These are phyloP conservation scores for Elgaria multicarinata DNA, from an alignment of 2,113 vertebrate species.

Conservation along the genomic window DNA sequence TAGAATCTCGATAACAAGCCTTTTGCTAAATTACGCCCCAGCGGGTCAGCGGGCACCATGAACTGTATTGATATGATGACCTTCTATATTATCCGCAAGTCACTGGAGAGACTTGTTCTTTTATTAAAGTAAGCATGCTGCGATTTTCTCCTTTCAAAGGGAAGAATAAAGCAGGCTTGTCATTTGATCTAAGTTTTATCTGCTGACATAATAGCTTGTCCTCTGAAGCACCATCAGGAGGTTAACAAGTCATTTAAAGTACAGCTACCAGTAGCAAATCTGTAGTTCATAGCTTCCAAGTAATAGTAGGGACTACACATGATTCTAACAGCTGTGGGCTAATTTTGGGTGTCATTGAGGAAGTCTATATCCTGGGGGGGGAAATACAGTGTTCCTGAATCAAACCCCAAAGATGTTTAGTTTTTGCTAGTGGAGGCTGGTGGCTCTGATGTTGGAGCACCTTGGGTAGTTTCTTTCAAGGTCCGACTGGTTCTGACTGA, in stretches of 20 bases:
- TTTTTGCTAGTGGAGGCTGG: too few species aligned
- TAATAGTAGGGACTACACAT: background rate
- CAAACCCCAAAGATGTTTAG: slow-evolving; percentile 38
- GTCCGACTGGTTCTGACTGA: too few species aligned
- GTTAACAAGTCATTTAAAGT: slow-evolving; percentile 67
- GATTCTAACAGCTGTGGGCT: slow-evolving; percentile 39
- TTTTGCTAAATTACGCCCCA: slow-evolving; percentile 51
- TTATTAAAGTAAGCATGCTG: slow-evolving; percentile 43
- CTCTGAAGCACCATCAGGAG: slow-evolving; percentile 41
- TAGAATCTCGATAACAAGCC: slow-evolving; percentile 28
- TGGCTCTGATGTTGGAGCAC: too few species aligned
- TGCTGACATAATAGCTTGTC: slow-evolving; percentile 22
- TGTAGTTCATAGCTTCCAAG: slow-evolving; percentile 17
- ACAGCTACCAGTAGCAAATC: slow-evolving; percentile 30
- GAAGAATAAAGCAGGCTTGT: slow-evolving; percentile 43
- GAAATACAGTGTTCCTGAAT: slow-evolving; percentile 14
- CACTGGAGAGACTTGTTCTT: slow-evolving; percentile 40
- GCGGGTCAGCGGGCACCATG: slow-evolving; percentile 31
- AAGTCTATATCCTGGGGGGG: slow-evolving; percentile 32
- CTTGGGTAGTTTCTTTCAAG: too few species aligned
- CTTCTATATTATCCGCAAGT: slow-evolving; percentile 36
- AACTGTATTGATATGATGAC: slow-evolving; percentile 42
- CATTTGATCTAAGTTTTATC: slow-evolving; percentile 57
- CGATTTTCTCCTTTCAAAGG: slow-evolving; percentile 47
- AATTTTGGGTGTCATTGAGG: slow-evolving; percentile 35